phyloP scores from a whole-genome alignment of 1,140 invertebrate genomes.

The Tetragonula clypearis region DNA sequence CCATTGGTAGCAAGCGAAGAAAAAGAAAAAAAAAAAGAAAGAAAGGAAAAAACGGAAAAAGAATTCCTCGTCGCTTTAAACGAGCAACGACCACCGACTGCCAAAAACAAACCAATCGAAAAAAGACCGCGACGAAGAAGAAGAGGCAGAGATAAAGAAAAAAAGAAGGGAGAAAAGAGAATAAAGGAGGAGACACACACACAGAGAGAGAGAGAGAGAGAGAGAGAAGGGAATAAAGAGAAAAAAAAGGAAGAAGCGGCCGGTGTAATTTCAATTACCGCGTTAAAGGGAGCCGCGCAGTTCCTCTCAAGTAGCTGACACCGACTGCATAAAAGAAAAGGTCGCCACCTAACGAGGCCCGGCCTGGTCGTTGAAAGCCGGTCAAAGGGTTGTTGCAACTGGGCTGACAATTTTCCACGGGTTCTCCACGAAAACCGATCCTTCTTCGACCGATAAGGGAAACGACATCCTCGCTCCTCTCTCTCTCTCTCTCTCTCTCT shows the following conservation, averaged over 20 bases:
- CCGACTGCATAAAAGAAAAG: constrained; percentile 23
- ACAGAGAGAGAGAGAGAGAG: no score
- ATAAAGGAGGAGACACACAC: accelerated
- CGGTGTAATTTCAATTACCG: constrained; percentile 46
- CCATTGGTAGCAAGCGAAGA: no score
- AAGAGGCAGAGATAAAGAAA: no score
- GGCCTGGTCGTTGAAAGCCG: constrained; percentile 18
- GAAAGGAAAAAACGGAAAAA: not conserved
- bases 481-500: no score
- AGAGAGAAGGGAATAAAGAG: not conserved
- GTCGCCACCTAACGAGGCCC: constrained; percentile 5
- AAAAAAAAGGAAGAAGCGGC: not conserved
- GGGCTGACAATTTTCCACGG: constrained; percentile 22
- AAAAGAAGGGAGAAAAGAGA: not conserved
- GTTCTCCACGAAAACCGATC: constrained; percentile 29
- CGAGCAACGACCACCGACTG: not conserved
- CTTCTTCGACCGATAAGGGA: constrained; percentile 5
- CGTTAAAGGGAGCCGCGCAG: constrained; percentile 37
- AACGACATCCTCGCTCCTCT: no score
- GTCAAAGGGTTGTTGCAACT: constrained; percentile 23
- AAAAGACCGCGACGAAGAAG: not conserved
- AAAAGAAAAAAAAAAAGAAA: no score
- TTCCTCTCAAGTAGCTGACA: constrained; percentile 32
- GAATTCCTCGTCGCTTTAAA: not conserved
- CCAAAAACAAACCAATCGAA: constrained; percentile 1